Percentiles rank a stretch among this genome's conserved stretches.
phyloP scores from a whole-genome alignment of 2,888 invertebrate species.

The Desoria tigrina region DNA sequence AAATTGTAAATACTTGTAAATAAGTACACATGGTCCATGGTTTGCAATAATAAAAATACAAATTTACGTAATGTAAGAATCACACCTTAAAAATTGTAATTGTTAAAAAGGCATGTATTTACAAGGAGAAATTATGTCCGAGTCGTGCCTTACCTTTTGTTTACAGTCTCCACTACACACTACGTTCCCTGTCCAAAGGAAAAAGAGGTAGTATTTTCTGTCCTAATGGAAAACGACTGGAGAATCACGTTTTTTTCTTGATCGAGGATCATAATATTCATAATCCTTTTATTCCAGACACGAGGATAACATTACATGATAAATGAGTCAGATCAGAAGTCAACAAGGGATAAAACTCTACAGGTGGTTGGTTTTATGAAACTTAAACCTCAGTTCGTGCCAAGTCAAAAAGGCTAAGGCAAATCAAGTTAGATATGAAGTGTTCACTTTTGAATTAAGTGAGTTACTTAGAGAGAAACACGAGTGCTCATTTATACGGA shows the following conservation, averaged over 20 bases:
- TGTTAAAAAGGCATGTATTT: too few species aligned
- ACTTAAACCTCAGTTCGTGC: conserved; percentile 13
- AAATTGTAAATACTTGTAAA: too few species aligned
- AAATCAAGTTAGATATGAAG: conserved; percentile 9
- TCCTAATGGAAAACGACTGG: neutral
- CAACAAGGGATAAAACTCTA: conserved; percentile 21
- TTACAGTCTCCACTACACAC: too few species aligned
- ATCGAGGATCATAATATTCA: neutral
- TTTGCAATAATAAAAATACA: too few species aligned
- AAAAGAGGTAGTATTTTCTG: neutral
- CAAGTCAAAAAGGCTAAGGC: conserved; percentile 13
- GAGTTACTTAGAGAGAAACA: neutral
- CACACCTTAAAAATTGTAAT: too few species aligned
- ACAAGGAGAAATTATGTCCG: too few species aligned
- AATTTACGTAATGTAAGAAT: too few species aligned
- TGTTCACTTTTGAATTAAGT: conserved; percentile 1
- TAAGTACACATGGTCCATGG: too few species aligned
- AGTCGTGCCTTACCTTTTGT: too few species aligned
- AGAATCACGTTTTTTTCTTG: conserved; percentile 14
- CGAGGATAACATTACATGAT: conserved; percentile 24
- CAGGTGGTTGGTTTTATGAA: conserved; percentile 12
- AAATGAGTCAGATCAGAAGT: conserved; percentile 20
- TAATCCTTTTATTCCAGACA: conserved; percentile 6
- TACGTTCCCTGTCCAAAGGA: neutral
- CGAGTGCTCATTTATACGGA: neutral